phyloP scores from a whole-genome alignment of 37 sponge, comb jelly and placozoan species.

The Cliona cf. orientalis region DNA sequence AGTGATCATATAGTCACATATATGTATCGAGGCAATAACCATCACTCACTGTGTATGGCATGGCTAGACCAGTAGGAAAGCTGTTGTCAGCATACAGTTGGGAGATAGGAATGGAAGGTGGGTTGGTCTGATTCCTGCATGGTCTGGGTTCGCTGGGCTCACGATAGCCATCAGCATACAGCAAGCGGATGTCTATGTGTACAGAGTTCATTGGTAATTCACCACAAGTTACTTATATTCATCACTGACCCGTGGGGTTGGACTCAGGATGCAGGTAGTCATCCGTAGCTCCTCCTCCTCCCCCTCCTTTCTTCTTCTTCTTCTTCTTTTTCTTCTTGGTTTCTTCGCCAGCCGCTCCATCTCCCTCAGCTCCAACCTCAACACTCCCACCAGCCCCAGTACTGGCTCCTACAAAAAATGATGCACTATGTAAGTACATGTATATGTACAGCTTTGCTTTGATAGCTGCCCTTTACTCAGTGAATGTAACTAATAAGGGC shows the following conservation, averaged over 20 bases:
- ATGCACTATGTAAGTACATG: too few relatives aligned
- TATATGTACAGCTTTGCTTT: too few relatives aligned
- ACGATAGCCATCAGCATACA: conserved; percentile 60
- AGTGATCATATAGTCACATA: neutral
- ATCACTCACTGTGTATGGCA: conserved; percentile 66
- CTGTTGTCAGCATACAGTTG: conserved; percentile 71
- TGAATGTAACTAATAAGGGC: too few relatives aligned
- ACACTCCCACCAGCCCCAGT: conserved; percentile 2
- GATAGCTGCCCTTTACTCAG: too few relatives aligned
- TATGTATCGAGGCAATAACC: neutral
- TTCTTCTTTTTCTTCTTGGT: conserved; percentile 25
- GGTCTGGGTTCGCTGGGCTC: conserved; percentile 69
- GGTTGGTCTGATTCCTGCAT: conserved; percentile 70
- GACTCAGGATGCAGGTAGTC: conserved; percentile 20
- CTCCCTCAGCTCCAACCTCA: conserved; percentile 5
- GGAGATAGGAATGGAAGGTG: conserved; percentile 91
- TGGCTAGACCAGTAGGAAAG: conserved; percentile 82
- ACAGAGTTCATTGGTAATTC: too few relatives aligned
- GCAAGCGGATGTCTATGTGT: conserved; percentile 65
- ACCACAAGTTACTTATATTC: too few relatives aligned
- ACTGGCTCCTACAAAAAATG: too few relatives aligned
- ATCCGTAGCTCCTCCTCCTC: conserved; percentile 5
- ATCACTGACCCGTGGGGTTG: conserved; percentile 32
- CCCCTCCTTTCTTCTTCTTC: conserved; percentile 17
- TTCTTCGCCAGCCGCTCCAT: neutral